Percentiles rank a stretch among this genome's conserved stretches.
phyloP scores from a whole-genome alignment of 2,888 invertebrate genomes.

The Dolomedes plantarius region DNA sequence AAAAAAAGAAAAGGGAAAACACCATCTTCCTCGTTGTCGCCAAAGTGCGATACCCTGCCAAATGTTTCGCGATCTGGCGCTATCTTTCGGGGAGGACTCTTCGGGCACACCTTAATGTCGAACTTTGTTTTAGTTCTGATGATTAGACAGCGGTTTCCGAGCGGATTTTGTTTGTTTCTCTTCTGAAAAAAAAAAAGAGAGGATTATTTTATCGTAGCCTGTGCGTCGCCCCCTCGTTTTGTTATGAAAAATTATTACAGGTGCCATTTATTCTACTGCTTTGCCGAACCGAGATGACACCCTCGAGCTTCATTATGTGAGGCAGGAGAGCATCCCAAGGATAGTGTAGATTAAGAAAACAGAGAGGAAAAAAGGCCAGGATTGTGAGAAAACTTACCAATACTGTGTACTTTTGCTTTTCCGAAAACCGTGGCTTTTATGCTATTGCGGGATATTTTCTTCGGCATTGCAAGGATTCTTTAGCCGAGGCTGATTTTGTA shows the following conservation, averaged over 20 bases:
- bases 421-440: too few species aligned
- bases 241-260: not conserved
- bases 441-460: too few species aligned
- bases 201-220: not conserved
- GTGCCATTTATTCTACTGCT: not conserved
- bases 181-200: not conserved
- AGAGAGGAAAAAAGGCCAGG: too few species aligned
- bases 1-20: not conserved
- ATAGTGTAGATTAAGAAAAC: too few species aligned
- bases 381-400: too few species aligned
- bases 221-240: not conserved
- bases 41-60: slow-evolving; percentile 49
- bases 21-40: slow-evolving; percentile 18
- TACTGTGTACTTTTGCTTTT: too few species aligned
- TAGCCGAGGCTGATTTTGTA: too few species aligned
- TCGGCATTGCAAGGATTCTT: too few species aligned
- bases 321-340: too few species aligned
- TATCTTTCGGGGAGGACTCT: slow-evolving; percentile 43
- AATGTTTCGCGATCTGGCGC: slow-evolving; percentile 22
- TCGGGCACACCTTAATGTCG: slow-evolving; percentile 65
- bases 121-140: slow-evolving; percentile 60
- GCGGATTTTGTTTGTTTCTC: slow-evolving; percentile 47
- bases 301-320: too few species aligned
- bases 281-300: not conserved
- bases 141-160: slow-evolving; percentile 45